phyloP scores from a whole-genome alignment of 1,140 invertebrate genomes.

The Zophobas morio region DNA sequence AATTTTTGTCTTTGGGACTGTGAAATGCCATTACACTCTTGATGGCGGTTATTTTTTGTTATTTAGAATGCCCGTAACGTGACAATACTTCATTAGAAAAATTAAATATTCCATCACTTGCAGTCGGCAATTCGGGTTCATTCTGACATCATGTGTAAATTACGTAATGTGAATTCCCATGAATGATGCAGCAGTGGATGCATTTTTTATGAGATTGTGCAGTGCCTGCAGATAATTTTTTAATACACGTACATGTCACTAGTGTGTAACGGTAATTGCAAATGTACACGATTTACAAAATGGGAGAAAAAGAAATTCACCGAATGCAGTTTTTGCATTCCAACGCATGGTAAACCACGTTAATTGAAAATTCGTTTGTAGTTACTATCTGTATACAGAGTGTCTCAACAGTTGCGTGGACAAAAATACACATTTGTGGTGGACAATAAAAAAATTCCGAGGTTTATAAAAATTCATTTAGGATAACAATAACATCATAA shows the following conservation, averaged over 20 bases:
- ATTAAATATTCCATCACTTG: constrained; percentile 53
- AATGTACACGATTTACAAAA: too few species aligned
- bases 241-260: neutral
- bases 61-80: neutral
- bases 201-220: neutral
- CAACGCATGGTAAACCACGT: too few species aligned
- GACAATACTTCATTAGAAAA: constrained; percentile 38
- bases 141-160: constrained; percentile 30
- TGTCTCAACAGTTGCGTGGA: too few species aligned
- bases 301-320: too few species aligned
- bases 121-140: constrained; percentile 26
- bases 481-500: too few species aligned
- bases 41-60: neutral
- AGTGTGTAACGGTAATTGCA: too few species aligned
- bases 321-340: too few species aligned
- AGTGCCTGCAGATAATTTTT: constrained; percentile 1
- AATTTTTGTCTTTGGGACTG: constrained; percentile 24
- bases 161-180: constrained; percentile 42
- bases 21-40: neutral
- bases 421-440: too few species aligned
- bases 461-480: too few species aligned
- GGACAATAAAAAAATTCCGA: too few species aligned
- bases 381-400: too few species aligned
- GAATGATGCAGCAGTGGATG: constrained; percentile 27
- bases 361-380: too few species aligned